phyloP scores from a whole-genome alignment of 2,113 vertebrate genomes.

The Takifugu bimaculatus region DNA sequence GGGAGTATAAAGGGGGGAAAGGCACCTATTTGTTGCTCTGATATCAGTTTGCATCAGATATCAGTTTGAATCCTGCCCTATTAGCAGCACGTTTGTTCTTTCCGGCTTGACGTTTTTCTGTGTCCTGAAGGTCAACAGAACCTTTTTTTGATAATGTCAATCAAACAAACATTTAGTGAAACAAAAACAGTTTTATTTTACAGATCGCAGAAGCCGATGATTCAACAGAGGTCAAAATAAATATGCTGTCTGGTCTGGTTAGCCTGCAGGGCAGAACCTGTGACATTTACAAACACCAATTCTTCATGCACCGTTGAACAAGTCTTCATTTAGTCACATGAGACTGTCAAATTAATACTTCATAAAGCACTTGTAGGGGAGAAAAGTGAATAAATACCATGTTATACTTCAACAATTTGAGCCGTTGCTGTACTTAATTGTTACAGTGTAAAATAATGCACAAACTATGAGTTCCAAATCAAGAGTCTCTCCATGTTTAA shows the following conservation, averaged over 20 bases:
- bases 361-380: conserved; percentile 24
- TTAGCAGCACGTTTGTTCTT: background rate
- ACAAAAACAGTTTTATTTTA: background rate
- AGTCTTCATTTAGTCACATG: background rate
- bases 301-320: background rate
- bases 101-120: background rate
- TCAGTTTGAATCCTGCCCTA: conserved; percentile 4
- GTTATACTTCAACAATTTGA: conserved; percentile 24
- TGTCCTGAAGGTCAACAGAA: background rate
- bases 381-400: conserved; percentile 42
- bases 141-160: conserved; percentile 8
- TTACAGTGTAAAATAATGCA: conserved; percentile 17
- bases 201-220: conserved; percentile 1
- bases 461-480: conserved; percentile 4
- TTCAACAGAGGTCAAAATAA: conserved; percentile 15
- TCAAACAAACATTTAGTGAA: conserved; percentile 7
- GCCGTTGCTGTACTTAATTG: background rate
- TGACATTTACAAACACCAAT: conserved; percentile 1
- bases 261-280: conserved; percentile 2
- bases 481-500: background rate
- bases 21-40: conserved; percentile 11
- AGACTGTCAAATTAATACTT: conserved; percentile 62
- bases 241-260: conserved; percentile 16
- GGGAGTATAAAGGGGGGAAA: conserved; percentile 14
- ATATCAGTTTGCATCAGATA: conserved; percentile 4